Evolutionary conservation across 2,113 vertebrate genomes (phyloP).

Genomic region (Syrmaticus mikado): DNA sequence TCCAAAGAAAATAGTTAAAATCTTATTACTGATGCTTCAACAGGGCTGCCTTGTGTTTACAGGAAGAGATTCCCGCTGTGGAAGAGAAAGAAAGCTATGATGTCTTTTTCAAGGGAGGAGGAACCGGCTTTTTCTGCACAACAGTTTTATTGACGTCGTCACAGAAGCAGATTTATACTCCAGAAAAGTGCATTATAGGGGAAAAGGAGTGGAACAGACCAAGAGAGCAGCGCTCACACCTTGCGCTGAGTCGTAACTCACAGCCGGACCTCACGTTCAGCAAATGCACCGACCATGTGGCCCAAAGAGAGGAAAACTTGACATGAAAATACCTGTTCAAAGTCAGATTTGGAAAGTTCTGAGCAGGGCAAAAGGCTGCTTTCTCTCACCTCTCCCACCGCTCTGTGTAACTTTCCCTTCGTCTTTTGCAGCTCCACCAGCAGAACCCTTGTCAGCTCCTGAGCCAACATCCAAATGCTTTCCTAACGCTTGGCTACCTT

Average conservation of each 20-base stretch:
- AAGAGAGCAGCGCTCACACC: neutral
- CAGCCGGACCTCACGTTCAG: neutral
- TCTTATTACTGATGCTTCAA: slow-evolving; percentile 23
- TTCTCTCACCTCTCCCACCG: neutral
- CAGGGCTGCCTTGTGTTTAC: slow-evolving; percentile 40
- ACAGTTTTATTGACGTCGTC: slow-evolving; percentile 44
- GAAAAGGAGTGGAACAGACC: neutral
- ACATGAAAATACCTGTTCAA: neutral
- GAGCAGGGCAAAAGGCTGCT: neutral
- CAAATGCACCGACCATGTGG: accelerated
- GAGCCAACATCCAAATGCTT: neutral
- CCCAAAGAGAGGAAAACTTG: neutral
- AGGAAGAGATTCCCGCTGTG: slow-evolving; percentile 29
- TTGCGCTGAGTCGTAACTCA: neutral
- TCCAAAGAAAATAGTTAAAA: slow-evolving; percentile 70
- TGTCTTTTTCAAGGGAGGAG: neutral
- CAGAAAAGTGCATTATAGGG: neutral
- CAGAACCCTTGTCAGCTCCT: neutral
- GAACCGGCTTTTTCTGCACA: slow-evolving; percentile 55
- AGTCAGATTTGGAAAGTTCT: neutral
- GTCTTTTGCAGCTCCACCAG: neutral
- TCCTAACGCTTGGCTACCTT: neutral
- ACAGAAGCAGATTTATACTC: slow-evolving; percentile 3
- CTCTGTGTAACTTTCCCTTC: neutral
- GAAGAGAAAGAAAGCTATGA: slow-evolving; percentile 26